Conservation (phyloP, 2,888 invertebrate genomes). For the Scaptomyza polygonia region DNA sequence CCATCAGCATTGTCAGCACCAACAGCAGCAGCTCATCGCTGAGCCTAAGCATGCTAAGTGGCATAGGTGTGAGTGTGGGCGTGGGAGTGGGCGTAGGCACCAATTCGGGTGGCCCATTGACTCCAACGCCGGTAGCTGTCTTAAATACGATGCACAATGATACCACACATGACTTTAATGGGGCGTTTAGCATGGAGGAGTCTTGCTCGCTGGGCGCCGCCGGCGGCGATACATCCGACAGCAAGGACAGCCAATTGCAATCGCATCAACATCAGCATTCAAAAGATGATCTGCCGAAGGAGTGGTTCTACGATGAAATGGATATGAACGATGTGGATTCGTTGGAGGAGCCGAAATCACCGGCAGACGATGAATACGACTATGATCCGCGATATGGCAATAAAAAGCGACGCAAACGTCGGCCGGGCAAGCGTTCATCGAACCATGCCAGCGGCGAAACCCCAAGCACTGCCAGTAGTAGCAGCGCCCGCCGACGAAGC, state of each 20-base stretch:
- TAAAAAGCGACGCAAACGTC: slow-evolving; percentile 84
- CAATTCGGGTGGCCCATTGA: slow-evolving; percentile 49
- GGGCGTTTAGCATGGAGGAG: slow-evolving; percentile 82
- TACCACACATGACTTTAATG: slow-evolving; percentile 82
- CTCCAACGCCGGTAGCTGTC: slow-evolving; percentile 63
- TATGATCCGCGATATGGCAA: slow-evolving; percentile 88
- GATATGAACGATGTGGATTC: slow-evolving; percentile 96
- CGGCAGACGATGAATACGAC: slow-evolving; percentile 96
- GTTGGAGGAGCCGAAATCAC: slow-evolving; percentile 95
- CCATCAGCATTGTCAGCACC: slow-evolving; percentile 42
- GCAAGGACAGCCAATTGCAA: slow-evolving; percentile 90
- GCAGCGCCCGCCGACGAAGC: slow-evolving; percentile 79
- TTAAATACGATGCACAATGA: slow-evolving; percentile 65
- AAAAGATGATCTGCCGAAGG: slow-evolving; percentile 92
- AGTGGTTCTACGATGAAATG: slow-evolving; percentile 95
- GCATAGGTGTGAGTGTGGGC: slow-evolving; percentile 8
- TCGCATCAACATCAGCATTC: slow-evolving; percentile 88
- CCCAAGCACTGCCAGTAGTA: slow-evolving; percentile 46
- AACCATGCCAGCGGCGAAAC: slow-evolving; percentile 64
- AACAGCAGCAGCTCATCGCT: slow-evolving; percentile 57
- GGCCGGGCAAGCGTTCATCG: slow-evolving; percentile 80
- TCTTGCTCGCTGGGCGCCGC: slow-evolving; percentile 84
- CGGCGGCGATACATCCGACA: slow-evolving; percentile 86
- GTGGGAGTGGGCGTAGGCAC: too few relatives aligned
- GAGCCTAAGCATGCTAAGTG: slow-evolving; percentile 62